Conservation (phyloP, 2,888 invertebrate genomes). For the Cheilosia vernalis region DNA sequence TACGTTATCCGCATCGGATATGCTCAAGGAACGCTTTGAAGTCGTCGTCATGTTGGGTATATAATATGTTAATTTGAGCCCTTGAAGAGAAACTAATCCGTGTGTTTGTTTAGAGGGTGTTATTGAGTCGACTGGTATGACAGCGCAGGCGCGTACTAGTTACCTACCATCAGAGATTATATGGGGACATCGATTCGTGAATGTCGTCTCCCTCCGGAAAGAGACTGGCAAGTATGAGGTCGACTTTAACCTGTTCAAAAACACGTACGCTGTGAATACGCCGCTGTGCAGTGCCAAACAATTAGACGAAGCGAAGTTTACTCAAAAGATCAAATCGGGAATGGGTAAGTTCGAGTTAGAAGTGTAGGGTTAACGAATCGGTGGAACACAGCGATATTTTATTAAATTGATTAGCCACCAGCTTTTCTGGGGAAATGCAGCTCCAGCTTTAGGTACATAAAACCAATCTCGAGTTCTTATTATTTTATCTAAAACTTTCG, state of each 20-base stretch:
- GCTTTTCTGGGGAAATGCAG: too few relatives aligned
- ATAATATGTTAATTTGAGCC: constrained; percentile 69
- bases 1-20: constrained; percentile 94
- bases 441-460: too few relatives aligned
- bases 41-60: constrained; percentile 96
- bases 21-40: constrained; percentile 96
- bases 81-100: background rate
- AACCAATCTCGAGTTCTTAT: too few relatives aligned
- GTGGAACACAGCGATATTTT: too few relatives aligned
- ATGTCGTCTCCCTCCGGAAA: constrained; percentile 94
- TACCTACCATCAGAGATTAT: constrained; percentile 95
- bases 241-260: constrained; percentile 96
- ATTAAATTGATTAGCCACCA: too few relatives aligned
- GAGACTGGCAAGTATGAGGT: constrained; percentile 96
- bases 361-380: too few relatives aligned
- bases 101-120: constrained; percentile 88
- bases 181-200: constrained; percentile 97
- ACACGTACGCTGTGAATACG: constrained; percentile 95
- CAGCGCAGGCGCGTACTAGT: constrained; percentile 94
- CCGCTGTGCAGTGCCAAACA: constrained; percentile 95
- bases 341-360: constrained; percentile 76
- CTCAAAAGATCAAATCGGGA: constrained; percentile 79
- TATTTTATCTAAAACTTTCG: too few relatives aligned
- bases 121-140: constrained; percentile 97
- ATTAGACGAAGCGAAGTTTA: constrained; percentile 87